Conservation (phyloP, 2,113 vertebrate genomes). For the Charadrius vociferus region DNA sequence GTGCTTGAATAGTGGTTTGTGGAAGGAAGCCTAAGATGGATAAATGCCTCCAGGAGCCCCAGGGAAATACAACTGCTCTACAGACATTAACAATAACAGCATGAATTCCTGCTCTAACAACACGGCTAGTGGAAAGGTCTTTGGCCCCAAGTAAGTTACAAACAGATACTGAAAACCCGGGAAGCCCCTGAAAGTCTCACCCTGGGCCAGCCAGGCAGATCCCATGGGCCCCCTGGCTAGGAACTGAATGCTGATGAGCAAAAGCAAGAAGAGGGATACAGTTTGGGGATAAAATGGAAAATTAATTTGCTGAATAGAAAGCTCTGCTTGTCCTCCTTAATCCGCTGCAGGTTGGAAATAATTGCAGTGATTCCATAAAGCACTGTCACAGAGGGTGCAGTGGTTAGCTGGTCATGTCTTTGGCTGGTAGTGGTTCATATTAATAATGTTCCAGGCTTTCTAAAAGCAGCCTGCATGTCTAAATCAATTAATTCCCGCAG, state of each 20-base stretch:
- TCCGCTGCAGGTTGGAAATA: not conserved
- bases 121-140: accelerated
- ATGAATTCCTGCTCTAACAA: not conserved
- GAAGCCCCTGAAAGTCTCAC: not conserved
- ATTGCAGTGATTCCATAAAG: not conserved
- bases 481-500: slow-evolving; percentile 43
- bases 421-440: slow-evolving; percentile 22
- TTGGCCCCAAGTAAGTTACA: not conserved
- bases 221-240: not conserved
- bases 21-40: slow-evolving; percentile 6
- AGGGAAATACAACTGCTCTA: not conserved
- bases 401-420: slow-evolving; percentile 36
- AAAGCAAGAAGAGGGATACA: not conserved
- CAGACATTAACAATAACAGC: not conserved
- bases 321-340: not conserved
- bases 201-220: not conserved
- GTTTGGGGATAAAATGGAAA: not conserved
- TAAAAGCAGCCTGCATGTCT: slow-evolving; percentile 47
- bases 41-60: slow-evolving; percentile 12
- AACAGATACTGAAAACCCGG: not conserved
- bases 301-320: not conserved
- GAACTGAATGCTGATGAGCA: not conserved
- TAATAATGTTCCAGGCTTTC: slow-evolving; percentile 52
- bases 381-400: not conserved
- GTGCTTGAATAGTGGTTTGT: not conserved